phyloP scores from a whole-genome alignment of 2,113 vertebrate genomes.

The Ifrita kowaldi region DNA sequence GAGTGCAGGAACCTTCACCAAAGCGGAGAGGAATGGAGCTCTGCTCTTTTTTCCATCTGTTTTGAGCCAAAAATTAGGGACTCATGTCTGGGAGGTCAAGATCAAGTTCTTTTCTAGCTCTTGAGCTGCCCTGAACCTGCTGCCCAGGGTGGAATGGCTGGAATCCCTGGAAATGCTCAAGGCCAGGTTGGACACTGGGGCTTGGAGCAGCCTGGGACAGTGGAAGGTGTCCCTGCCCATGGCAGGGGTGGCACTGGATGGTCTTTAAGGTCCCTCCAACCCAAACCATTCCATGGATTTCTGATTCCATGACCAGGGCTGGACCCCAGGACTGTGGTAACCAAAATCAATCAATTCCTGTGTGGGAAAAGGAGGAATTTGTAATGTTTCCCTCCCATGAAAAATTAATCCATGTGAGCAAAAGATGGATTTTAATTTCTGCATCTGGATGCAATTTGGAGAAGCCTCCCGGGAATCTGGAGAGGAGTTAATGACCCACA shows the following conservation, averaged over 20 bases:
- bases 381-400: neutral
- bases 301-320: neutral
- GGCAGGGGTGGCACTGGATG: neutral
- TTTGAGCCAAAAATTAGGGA: neutral
- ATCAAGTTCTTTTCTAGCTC: neutral
- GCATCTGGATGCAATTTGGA: neutral
- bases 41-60: neutral
- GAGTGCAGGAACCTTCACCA: neutral
- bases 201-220: neutral
- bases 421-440: neutral
- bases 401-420: neutral
- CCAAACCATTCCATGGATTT: neutral
- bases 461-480: neutral
- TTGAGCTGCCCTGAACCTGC: neutral
- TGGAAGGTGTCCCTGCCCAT: neutral
- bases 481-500: neutral
- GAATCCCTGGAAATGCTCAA: neutral
- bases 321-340: no score
- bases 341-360: neutral
- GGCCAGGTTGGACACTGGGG: fast-evolving
- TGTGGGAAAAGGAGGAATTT: neutral
- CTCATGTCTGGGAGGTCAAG: neutral
- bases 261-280: neutral
- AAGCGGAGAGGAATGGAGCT: neutral
- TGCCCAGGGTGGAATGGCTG: neutral